Base-by-base conservation (phyloP, 23 tunicate genomes). In the Diplosoma virens region DNA sequence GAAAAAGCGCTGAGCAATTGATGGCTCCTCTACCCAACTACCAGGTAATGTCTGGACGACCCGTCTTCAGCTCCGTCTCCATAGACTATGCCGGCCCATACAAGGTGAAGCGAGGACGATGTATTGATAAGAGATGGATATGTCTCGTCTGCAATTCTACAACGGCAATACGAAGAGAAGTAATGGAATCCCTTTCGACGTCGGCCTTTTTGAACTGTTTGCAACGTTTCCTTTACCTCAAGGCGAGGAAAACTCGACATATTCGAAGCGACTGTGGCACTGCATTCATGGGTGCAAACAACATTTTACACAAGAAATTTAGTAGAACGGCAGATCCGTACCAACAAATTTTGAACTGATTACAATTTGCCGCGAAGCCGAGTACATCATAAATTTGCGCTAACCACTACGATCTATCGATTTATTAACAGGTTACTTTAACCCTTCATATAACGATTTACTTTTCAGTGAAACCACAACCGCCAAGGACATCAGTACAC, bases 81-180 rank as follows among this genome's bases (percentile, higher is more conserved):
- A 61, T 61, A 27, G 69, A 61, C 30, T 61, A 61, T n/a, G 34
- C 69, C 18, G 35, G 69, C 6, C 69, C 69, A 27, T 61, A 61
- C 35, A 35, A 61, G 30, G 69, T 61, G 35, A 61, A 61, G 18
- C 9, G 35, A 61, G 69, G 69, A 27, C 28, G 69, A 29, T 27
- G 69, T 35, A 29, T n/a, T 3, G 69, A 61, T 5, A 56, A 61
- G 30, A 28, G 35, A 61, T 61, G 69, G 69, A 17, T 22, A 3
- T 61, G 69, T n/a, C 3, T 61, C 6, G 69, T 26, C 9, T 61
- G 69, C n/a, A 28, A 61, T 29, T 34, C 21, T 6, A 61, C 69
- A 11, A 27, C 69, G 6, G 69, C 69, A 3, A 29, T 61, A 7
- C 21, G 69, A 9, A 26, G 28, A 3, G 69, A 61, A 29, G n/a